Percentiles rank a stretch among this genome's conserved stretches.
phyloP scores from a whole-genome alignment of 37 sponge, comb jelly and placozoan genomes.

The Lycopodina hypogea region DNA sequence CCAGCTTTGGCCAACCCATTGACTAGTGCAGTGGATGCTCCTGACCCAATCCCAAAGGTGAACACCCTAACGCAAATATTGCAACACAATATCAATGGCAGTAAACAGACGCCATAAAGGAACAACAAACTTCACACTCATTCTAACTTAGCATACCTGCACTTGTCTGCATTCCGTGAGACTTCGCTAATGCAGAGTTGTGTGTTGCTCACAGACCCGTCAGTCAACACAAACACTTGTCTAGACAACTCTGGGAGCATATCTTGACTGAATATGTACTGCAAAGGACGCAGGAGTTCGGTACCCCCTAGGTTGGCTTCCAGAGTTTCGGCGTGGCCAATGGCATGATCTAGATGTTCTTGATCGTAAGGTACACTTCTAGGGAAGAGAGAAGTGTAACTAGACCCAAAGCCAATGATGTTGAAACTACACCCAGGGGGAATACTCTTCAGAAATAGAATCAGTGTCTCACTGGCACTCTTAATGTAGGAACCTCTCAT shows the following conservation, averaged over 20 bases:
- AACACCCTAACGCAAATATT: conserved; percentile 18
- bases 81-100: too few species aligned
- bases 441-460: conserved; percentile 80
- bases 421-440: conserved; percentile 79
- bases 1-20: conserved; percentile 82
- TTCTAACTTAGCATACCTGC: conserved; percentile 27
- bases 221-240: conserved; percentile 80
- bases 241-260: conserved; percentile 43
- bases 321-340: conserved; percentile 44
- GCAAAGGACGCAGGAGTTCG: conserved; percentile 59
- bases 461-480: conserved; percentile 70
- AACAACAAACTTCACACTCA: too few species aligned
- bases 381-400: conserved; percentile 52
- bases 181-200: conserved; percentile 48
- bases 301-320: conserved; percentile 76
- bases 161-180: conserved; percentile 24
- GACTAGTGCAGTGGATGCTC: conserved; percentile 80
- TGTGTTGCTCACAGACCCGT: conserved; percentile 76
- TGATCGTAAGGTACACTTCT: conserved; percentile 63
- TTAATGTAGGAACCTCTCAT: conserved; percentile 69
- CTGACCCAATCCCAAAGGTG: conserved; percentile 84
- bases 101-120: too few species aligned
- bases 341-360: conserved; percentile 56
- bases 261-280: conserved; percentile 51
- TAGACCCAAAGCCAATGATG: conserved; percentile 81